These are phyloP conservation scores for Caenorhabditis panamensis DNA, from an alignment of 2,888 invertebrate species.

Conservation along the genomic window DNA sequence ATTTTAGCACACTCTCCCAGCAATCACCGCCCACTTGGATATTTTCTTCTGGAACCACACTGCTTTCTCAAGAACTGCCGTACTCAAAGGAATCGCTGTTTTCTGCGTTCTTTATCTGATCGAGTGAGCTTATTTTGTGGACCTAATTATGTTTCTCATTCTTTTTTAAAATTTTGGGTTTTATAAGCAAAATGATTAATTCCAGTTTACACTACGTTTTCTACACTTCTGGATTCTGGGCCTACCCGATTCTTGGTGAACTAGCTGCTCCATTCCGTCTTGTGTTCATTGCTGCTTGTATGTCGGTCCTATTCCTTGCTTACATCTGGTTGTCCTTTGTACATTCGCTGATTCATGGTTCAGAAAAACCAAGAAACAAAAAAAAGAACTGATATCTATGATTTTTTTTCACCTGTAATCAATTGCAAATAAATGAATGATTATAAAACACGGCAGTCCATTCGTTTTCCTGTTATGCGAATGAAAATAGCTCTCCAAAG, in stretches of 20 bases:
- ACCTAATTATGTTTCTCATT: neutral
- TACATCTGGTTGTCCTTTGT: conserved; percentile 60
- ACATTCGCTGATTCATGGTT: conserved; percentile 17
- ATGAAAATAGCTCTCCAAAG: no score
- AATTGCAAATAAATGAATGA: no score
- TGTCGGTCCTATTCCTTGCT: conserved; percentile 64
- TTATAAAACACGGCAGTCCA: no score
- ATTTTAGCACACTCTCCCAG: conserved; percentile 77
- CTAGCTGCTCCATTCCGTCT: conserved; percentile 66
- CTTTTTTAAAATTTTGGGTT: no score
- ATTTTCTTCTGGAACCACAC: conserved; percentile 69
- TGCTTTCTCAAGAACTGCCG: conserved; percentile 52
- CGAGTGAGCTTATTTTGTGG: conserved; percentile 74
- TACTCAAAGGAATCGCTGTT: conserved; percentile 62
- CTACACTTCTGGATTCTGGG: conserved; percentile 76
- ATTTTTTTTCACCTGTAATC: neutral
- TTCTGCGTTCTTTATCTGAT: conserved; percentile 70
- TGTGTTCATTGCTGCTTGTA: conserved; percentile 72
- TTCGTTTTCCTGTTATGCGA: no score
- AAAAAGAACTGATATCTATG: conserved; percentile 15
- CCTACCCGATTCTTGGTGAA: conserved; percentile 78
- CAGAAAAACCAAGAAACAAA: conserved; percentile 23
- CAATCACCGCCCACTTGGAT: conserved; percentile 74
- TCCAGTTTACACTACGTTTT: conserved; percentile 75
- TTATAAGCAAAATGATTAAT: neutral